Conservation (phyloP, 2,888 invertebrate species). For the Lasioglossum oenotherae region DNA sequence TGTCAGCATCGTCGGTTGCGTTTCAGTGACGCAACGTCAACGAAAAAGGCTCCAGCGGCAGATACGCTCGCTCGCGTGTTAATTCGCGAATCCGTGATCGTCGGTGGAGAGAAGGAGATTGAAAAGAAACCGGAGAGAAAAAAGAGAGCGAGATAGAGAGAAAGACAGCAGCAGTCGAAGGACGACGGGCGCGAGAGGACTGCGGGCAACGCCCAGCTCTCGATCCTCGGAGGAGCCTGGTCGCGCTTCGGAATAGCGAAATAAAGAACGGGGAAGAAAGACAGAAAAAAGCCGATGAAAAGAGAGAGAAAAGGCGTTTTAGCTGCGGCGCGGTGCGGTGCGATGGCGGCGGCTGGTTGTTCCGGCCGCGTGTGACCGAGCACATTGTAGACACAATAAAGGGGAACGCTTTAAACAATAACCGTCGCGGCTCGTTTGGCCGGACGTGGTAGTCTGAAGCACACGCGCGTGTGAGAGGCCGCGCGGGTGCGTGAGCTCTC, state of each 20-base stretch:
- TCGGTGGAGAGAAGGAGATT: neutral
- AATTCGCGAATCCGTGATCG: slow-evolving; percentile 6
- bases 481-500: slow-evolving; percentile 38
- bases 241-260: slow-evolving; percentile 6
- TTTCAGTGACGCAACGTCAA: neutral
- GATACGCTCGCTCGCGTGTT: neutral
- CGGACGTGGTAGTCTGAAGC: slow-evolving; percentile 74
- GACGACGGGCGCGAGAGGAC: neutral
- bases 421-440: slow-evolving; percentile 75
- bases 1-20: neutral
- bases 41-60: neutral
- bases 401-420: slow-evolving; percentile 80
- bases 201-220: slow-evolving; percentile 4
- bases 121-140: neutral
- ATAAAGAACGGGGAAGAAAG: neutral
- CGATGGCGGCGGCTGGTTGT: slow-evolving; percentile 50
- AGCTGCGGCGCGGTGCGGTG: slow-evolving; percentile 26
- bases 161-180: neutral
- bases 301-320: neutral
- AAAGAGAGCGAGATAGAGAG: neutral
- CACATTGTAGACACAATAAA: slow-evolving; percentile 79
- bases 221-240: slow-evolving; percentile 10
- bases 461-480: slow-evolving; percentile 57
- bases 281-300: neutral
- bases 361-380: slow-evolving; percentile 77